Evolutionary conservation across 1,140 invertebrate species (phyloP), one percentile per base, ranked within the genome.

Genomic region (Hycleus phaleratus): DNA sequence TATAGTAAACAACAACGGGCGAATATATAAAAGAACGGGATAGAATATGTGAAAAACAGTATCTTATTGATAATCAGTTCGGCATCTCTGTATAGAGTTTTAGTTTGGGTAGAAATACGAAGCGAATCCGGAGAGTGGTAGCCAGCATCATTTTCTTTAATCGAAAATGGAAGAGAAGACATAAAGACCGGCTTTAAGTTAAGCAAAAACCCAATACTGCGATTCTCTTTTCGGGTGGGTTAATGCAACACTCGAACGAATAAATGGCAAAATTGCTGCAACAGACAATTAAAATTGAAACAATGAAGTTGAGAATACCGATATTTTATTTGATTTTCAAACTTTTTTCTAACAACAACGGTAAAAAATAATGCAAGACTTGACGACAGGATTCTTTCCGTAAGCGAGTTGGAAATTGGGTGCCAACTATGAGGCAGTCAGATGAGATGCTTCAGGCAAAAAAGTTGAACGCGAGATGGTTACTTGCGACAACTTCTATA

Each of bases 11-110:
- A 18, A 18, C 18, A 18, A 18, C 18, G 12, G 9, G 40, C 32
- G 49, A 51, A 40, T 7, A 32, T 4, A 4, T 4, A 7, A 51
- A 24, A 11, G 38, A n/a, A 12, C 11, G 38, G 32, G 7, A 32
- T 32, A 32, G 32, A 32, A 32, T 5, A 32, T 32, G 63, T 62
- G 60, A 25, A 46, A 53, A 46, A 39, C 60, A 52, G 44, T 62
- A 65, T 62, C 63, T 58, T 56, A 63, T 63, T 65, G 63, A 65
- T 65, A 63, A 65, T 65, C 61, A 63, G 53, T 52, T 53, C 26
- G 38, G 9, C 58, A 24, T 11, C 51, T 45, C 54, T 51, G 54
- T 62, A 65, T 4, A 32, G 60, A 63, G 61, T 58, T 63, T 58
- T 60, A 55, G 50, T 38, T 32, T 42, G 51, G 32, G 32, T 7